Base-by-base conservation (phyloP, 2,113 vertebrate genomes). In the Amphiprion ocellaris region DNA sequence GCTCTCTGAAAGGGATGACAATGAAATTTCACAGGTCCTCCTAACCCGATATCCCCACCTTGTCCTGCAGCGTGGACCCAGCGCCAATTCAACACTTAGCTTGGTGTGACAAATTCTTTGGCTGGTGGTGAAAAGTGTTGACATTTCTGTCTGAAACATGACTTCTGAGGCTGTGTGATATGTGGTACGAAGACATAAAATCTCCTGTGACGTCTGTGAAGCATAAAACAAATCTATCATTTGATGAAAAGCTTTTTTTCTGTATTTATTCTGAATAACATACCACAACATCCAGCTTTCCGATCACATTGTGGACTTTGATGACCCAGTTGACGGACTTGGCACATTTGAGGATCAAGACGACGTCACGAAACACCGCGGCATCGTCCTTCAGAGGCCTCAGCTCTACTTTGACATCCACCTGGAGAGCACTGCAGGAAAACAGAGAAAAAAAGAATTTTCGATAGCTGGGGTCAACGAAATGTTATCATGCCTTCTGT, bases 311-410 rank as follows among this genome's bases (percentile, higher is more conserved):
- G 47, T 96, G 96, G 0, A 95, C 94, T 88, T 96, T 96, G 94
- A 99, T 94, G 87, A 99, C 97, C 98, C 98, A 99, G 85, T 99
- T 98, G 93, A 99, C 97, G 21, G 96, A 94, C 90, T 97, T 97
- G 69, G 93, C 88, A 55, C 97, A 98, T 90, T 97, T 98, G 81
- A 99, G 96, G 87, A 99, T 91, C 88, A 99, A 92, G 39, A 96
- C 83, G 0, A 98, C 74, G 62, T 97, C 92, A 59, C 94, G 96
- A 68, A 94, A 86, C 85, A 99, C 92, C 9, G 81, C 94, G 41
- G 75, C 37, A 10, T 94, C 93, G 23, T 93, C 94, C 39, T 86
- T 95, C 84, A 95, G 90, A 69, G 97, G 97, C 87, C 94, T 94
- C 60, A 99, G 92, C 84, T 99, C 98, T 90, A 99, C 93, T 0